Percentiles rank a stretch among this genome's conserved stretches.
These are phyloP conservation scores for Hapalemur alaotrensis DNA, from an alignment of 2,797 vertebrate species.

Conservation along the genomic window DNA sequence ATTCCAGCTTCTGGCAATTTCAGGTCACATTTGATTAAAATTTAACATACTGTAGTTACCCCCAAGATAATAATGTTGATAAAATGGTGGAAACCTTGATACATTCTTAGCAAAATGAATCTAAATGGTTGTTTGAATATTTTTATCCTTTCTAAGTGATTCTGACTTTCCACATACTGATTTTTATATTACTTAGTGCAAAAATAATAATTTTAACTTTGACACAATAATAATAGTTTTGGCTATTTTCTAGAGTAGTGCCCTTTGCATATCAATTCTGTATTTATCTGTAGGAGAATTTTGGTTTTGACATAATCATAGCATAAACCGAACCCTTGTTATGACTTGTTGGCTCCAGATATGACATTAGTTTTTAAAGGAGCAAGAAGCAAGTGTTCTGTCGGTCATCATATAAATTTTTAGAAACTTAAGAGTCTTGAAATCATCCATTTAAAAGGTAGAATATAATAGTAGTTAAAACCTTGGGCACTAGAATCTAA, in stretches of 20 bases:
- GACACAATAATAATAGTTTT: not conserved
- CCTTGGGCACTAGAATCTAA: not conserved
- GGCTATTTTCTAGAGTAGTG: not conserved
- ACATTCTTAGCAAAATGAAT: slow-evolving; percentile 23
- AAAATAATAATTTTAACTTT: not conserved
- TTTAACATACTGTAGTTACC: not conserved
- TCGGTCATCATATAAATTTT: not conserved
- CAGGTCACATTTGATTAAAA: not conserved
- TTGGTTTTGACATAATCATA: not conserved
- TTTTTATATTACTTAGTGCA: slow-evolving; percentile 20
- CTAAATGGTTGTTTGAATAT: not conserved
- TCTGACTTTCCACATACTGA: not conserved
- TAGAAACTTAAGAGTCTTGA: not conserved
- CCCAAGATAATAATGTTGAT: not conserved
- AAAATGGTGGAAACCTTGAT: not conserved
- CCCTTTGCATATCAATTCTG: not conserved
- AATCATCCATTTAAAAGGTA: not conserved
- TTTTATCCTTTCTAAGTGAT: slow-evolving; percentile 9
- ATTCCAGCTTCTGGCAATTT: slow-evolving; percentile 45
- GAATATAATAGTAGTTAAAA: not conserved
- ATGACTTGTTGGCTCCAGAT: not conserved
- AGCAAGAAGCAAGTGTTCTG: not conserved
- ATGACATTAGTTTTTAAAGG: slow-evolving; percentile 32
- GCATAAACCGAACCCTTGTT: not conserved
- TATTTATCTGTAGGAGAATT: not conserved